Percentiles rank a stretch among this genome's conserved stretches.
phyloP scores from a whole-genome alignment of 92 coral and sea anemone species.

The Epizoanthus rinbou region DNA sequence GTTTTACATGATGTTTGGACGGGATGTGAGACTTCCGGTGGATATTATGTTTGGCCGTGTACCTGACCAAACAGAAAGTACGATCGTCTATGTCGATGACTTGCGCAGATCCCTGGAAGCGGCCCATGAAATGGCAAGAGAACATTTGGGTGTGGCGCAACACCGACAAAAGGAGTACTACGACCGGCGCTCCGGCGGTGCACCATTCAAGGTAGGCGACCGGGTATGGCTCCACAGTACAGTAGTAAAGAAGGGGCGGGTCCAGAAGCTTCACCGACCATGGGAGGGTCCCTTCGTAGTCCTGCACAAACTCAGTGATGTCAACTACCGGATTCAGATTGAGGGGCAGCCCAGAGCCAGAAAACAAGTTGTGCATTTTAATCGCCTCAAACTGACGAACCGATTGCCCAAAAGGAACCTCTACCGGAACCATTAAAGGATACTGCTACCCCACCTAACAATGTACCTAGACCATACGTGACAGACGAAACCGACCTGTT shows the following conservation, averaged over 20 bases:
- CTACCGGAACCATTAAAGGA: background rate
- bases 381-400: constrained; percentile 23
- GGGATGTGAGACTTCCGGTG: no score
- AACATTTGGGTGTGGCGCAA: constrained; percentile 39
- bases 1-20: no score
- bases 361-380: constrained; percentile 36
- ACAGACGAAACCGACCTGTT: constrained; percentile 18
- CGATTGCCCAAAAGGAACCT: background rate
- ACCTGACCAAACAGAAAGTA: background rate
- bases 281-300: constrained; percentile 33
- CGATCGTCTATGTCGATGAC: constrained; percentile 15
- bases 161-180: constrained; percentile 52
- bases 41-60: no score
- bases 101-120: constrained; percentile 16
- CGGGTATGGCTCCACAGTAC: constrained; percentile 36
- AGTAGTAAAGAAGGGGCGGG: constrained; percentile 38
- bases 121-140: constrained; percentile 40
- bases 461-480: background rate
- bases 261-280: constrained; percentile 39
- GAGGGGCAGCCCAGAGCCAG: constrained; percentile 21
- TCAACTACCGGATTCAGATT: constrained; percentile 14
- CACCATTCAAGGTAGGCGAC: constrained; percentile 38
- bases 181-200: constrained; percentile 39
- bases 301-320: constrained; percentile 1
- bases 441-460: background rate